Percentiles rank a stretch among this genome's conserved stretches.
Evolutionary conservation across 2,888 invertebrate genomes (phyloP).

Genomic region (Drosophila nr. fundita): DNA sequence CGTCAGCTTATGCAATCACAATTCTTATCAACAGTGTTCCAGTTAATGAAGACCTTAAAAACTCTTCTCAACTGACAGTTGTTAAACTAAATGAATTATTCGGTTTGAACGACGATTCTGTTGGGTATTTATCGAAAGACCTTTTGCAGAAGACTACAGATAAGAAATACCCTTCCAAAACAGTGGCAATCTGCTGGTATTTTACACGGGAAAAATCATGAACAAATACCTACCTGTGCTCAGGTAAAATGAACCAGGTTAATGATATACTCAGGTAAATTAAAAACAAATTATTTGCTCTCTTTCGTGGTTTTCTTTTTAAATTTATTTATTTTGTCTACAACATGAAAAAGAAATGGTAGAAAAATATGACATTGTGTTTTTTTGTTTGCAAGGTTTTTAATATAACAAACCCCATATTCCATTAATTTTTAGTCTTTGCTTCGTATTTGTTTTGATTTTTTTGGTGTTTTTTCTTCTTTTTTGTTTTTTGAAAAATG

Average conservation of each 20-base stretch:
- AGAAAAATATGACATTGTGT: slow-evolving; percentile 76
- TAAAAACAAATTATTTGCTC: not conserved
- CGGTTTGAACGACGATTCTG: slow-evolving; percentile 3
- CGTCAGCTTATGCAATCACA: slow-evolving; percentile 26
- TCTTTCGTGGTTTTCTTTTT: slow-evolving; percentile 39
- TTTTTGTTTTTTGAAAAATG: slow-evolving; percentile 8
- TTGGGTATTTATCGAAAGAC: not conserved
- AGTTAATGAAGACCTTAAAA: slow-evolving; percentile 19
- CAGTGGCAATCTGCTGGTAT: not conserved
- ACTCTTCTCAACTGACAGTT: slow-evolving; percentile 20
- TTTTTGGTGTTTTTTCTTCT: slow-evolving; percentile 16
- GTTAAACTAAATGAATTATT: slow-evolving; percentile 18
- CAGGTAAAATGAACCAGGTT: slow-evolving; percentile 1
- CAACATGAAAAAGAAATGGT: slow-evolving; percentile 80
- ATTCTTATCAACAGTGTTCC: slow-evolving; percentile 44
- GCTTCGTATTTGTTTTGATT: slow-evolving; percentile 44
- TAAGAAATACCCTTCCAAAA: slow-evolving; percentile 7
- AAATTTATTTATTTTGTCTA: slow-evolving; percentile 54
- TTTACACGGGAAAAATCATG: not conserved
- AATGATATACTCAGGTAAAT: slow-evolving; percentile 4
- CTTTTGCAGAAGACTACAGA: not conserved
- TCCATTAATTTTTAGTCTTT: slow-evolving; percentile 71
- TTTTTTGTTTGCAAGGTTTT: slow-evolving; percentile 46
- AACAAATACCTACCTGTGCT: slow-evolving; percentile 6
- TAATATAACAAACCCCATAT: slow-evolving; percentile 61